Conservation (phyloP, 2,888 invertebrate species). For the Cephus rjabovi region DNA sequence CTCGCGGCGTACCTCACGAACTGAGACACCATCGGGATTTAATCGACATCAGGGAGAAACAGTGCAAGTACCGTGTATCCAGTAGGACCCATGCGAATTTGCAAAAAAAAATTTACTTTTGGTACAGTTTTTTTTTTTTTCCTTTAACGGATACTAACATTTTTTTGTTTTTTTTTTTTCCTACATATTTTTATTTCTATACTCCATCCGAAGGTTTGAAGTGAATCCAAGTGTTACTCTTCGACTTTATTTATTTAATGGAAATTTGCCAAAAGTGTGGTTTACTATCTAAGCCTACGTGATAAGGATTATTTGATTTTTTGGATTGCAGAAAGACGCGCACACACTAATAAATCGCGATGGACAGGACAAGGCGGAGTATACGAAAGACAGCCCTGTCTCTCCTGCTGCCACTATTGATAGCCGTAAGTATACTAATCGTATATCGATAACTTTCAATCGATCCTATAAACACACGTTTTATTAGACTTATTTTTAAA, state of each 20-base stretch:
- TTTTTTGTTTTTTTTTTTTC: not conserved
- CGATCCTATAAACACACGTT: not conserved
- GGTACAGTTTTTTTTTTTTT: not conserved
- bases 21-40: not conserved
- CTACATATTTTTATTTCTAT: not conserved
- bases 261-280: not conserved
- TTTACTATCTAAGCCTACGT: conserved; percentile 5
- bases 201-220: not conserved
- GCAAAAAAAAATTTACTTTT: not conserved
- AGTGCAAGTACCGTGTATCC: conserved; percentile 16
- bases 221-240: not conserved
- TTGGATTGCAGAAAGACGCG: conserved; percentile 36
- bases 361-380: conserved; percentile 64
- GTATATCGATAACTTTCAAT: not conserved
- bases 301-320: conserved; percentile 18
- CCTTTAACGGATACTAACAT: not conserved
- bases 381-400: conserved; percentile 57
- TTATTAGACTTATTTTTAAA: not conserved
- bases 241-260: not conserved
- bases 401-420: conserved; percentile 54
- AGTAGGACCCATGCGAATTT: not conserved
- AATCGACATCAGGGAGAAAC: not conserved
- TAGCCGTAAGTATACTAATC: conserved; percentile 56
- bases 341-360: conserved; percentile 32
- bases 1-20: not conserved